phyloP scores from a whole-genome alignment of 2,888 invertebrate genomes.

The Orchesella flavescens region DNA sequence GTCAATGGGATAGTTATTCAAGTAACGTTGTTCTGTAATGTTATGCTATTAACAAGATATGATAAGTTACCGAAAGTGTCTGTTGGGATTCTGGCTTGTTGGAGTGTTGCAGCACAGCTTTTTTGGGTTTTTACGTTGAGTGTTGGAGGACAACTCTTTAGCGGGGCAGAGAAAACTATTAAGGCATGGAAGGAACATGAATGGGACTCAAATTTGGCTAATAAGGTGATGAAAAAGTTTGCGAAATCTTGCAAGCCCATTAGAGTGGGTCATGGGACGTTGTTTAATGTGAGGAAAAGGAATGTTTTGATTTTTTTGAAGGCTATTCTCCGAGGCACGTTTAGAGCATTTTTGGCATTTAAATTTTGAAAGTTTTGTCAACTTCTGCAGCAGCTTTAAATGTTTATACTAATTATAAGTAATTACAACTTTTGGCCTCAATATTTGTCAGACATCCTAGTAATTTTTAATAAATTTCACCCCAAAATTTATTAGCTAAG shows the following conservation, averaged over 20 bases:
- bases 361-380: too few species aligned
- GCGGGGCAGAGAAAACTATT: conserved; percentile 14
- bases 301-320: conserved; percentile 33
- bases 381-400: too few species aligned
- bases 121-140: conserved; percentile 17
- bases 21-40: too few species aligned
- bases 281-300: conserved; percentile 1
- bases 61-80: too few species aligned
- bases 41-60: too few species aligned
- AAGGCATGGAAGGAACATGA: conserved; percentile 34
- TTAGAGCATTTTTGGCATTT: conserved; percentile 18
- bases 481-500: too few species aligned
- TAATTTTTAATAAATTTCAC: too few species aligned
- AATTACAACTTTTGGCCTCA: too few species aligned
- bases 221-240: conserved; percentile 24
- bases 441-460: too few species aligned
- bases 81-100: too few species aligned
- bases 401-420: too few species aligned
- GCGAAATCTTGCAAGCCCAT: conserved; percentile 32
- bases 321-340: conserved; percentile 17
- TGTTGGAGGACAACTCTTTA: conserved; percentile 2
- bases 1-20: too few species aligned
- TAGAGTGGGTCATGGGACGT: background rate
- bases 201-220: background rate
- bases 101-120: background rate